Evolutionary conservation across 2,113 vertebrate species (phyloP).

Genomic region (Hippocampus zosterae): DNA sequence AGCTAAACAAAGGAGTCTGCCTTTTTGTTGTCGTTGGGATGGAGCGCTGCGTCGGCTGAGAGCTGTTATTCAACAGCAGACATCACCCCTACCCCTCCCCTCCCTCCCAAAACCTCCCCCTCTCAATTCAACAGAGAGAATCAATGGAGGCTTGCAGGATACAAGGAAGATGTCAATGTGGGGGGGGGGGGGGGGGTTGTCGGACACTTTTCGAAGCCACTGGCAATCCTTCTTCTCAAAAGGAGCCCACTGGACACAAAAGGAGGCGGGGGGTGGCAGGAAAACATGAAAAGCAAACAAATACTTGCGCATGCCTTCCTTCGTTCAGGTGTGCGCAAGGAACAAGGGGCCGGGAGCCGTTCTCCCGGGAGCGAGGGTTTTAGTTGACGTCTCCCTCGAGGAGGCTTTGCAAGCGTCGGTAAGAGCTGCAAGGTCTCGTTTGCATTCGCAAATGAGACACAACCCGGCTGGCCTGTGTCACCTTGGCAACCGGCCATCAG

Average conservation of each 20-base stretch:
- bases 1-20: conserved; percentile 71
- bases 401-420: conserved; percentile 46
- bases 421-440: conserved; percentile 65
- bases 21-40: conserved; percentile 67
- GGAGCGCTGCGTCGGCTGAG: too few species aligned
- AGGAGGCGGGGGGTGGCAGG: conserved; percentile 47
- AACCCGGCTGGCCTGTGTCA: conserved; percentile 68
- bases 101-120: too few species aligned
- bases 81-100: too few species aligned
- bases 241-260: too few species aligned
- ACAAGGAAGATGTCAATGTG: conserved; percentile 56
- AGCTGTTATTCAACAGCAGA: too few species aligned
- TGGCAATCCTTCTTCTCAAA: conserved; percentile 48
- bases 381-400: conserved; percentile 54
- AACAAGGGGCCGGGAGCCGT: conserved; percentile 5
- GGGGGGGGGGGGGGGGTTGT: too few species aligned
- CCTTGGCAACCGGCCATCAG: conserved; percentile 74
- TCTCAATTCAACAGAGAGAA: conserved; percentile 59
- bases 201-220: conserved; percentile 53
- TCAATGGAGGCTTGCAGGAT: conserved; percentile 58
- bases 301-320: conserved; percentile 42
- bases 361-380: conserved; percentile 36
- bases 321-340: conserved; percentile 56
- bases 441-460: conserved; percentile 74
- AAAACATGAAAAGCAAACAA: conserved; percentile 65